Conservation (phyloP, 2,888 invertebrate genomes). For the Agapostemon virescens region DNA sequence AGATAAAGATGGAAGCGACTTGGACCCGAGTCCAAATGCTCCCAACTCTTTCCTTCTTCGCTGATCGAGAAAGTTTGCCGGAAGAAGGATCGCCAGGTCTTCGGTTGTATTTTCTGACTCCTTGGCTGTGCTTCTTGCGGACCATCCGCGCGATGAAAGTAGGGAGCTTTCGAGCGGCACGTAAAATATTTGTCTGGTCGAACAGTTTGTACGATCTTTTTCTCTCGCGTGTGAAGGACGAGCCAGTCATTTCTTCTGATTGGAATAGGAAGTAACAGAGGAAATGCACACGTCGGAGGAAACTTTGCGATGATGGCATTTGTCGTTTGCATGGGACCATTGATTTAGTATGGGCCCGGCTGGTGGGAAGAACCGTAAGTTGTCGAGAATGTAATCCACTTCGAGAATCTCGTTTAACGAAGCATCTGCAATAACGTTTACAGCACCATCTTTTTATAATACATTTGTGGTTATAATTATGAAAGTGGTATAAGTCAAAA, state of each 20-base stretch:
- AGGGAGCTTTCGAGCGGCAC: neutral
- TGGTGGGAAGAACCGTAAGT: too few relatives aligned
- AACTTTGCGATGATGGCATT: neutral
- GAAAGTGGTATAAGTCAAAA: too few relatives aligned
- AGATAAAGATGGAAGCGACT: neutral
- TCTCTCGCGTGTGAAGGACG: neutral
- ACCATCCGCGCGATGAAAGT: neutral
- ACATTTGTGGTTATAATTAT: too few relatives aligned
- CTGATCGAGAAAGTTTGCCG: neutral
- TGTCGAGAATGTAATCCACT: too few relatives aligned
- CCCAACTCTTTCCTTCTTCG: neutral
- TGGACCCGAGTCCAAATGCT: neutral
- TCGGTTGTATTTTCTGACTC: neutral
- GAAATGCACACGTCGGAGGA: neutral
- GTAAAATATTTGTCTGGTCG: neutral
- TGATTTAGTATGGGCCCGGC: neutral
- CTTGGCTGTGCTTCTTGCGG: neutral
- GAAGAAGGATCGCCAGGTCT: neutral
- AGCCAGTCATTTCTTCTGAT: neutral
- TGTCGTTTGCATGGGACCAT: neutral
- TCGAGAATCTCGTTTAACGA: too few relatives aligned
- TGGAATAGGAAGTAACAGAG: too few relatives aligned
- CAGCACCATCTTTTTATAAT: too few relatives aligned
- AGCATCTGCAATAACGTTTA: too few relatives aligned
- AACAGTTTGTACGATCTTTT: neutral